A percentile compares a stretch with the other conserved stretches of the same genome.
Evolutionary conservation across 2,888 invertebrate genomes (phyloP).

Genomic region (Drosophila algonquin): DNA sequence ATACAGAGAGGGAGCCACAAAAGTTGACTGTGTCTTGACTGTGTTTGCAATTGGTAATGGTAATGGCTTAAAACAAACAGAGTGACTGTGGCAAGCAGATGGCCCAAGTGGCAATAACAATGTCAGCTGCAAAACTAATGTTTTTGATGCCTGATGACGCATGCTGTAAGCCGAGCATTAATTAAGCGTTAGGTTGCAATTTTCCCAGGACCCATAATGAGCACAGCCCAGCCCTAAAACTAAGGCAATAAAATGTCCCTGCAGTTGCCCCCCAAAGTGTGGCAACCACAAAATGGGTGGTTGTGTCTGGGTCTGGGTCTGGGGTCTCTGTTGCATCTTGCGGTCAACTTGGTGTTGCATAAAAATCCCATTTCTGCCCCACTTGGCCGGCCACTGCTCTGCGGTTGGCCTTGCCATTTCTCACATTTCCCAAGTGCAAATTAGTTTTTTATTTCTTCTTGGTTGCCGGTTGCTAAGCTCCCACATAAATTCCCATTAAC

Average conservation of each 20-base stretch:
- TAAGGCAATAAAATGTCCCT: constrained; percentile 31
- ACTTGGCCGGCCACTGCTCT: constrained; percentile 3
- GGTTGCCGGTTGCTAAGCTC: constrained; percentile 47
- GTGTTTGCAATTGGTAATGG: constrained; percentile 46
- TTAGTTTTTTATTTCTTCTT: constrained; percentile 62
- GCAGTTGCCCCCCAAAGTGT: constrained; percentile 15
- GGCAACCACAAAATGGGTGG: constrained; percentile 41
- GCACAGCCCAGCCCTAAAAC: constrained; percentile 54
- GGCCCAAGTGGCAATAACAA: constrained; percentile 51
- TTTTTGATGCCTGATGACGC: constrained; percentile 69
- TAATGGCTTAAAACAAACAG: constrained; percentile 34
- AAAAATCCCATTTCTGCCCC: constrained; percentile 68
- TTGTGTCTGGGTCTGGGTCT: constrained; percentile 9
- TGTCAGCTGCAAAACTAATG: constrained; percentile 73
- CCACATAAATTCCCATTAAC: constrained; percentile 66
- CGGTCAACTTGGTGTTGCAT: constrained; percentile 75
- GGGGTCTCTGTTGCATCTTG: constrained; percentile 64
- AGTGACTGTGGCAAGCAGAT: background rate
- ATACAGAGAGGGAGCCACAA: constrained; percentile 68
- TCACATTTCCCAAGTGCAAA: constrained; percentile 74
- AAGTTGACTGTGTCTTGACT: constrained; percentile 55
- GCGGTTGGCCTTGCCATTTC: constrained; percentile 32
- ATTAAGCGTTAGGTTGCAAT: constrained; percentile 76
- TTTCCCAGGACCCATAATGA: constrained; percentile 67
- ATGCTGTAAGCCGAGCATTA: constrained; percentile 71